Conservation (phyloP, 2,113 vertebrate species). For the Corythoichthys intestinalis region DNA sequence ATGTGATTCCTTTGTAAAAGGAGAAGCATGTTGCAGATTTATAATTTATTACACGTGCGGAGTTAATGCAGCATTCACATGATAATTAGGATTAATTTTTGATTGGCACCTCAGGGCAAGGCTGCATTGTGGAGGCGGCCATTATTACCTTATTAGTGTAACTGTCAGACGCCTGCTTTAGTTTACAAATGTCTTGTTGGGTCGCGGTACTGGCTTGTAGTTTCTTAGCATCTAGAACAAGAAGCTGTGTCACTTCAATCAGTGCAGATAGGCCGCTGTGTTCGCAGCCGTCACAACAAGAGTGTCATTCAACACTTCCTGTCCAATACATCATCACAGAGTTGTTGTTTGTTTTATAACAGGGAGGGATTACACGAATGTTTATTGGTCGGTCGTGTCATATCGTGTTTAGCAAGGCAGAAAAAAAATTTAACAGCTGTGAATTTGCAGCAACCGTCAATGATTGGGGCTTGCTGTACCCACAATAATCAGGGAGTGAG, state of each 20-base stretch:
- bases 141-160: constrained; percentile 71
- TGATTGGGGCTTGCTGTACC: too few species aligned
- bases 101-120: constrained; percentile 64
- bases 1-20: constrained; percentile 58
- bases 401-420: background rate
- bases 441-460: background rate
- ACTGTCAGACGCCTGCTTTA: constrained; percentile 68
- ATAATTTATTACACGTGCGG: constrained; percentile 70
- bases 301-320: background rate
- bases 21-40: constrained; percentile 69
- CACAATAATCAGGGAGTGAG: too few species aligned
- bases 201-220: constrained; percentile 14
- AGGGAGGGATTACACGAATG: background rate
- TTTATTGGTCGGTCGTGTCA: background rate
- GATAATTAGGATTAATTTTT: constrained; percentile 79
- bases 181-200: constrained; percentile 72
- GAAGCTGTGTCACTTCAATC: constrained; percentile 55
- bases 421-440: background rate
- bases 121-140: constrained; percentile 61
- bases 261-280: constrained; percentile 26
- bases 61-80: constrained; percentile 73
- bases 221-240: constrained; percentile 47
- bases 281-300: constrained; percentile 31
- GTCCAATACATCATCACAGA: background rate
- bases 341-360: background rate